Conservation (phyloP, 2,888 invertebrate genomes). For the Sturmia bella region DNA sequence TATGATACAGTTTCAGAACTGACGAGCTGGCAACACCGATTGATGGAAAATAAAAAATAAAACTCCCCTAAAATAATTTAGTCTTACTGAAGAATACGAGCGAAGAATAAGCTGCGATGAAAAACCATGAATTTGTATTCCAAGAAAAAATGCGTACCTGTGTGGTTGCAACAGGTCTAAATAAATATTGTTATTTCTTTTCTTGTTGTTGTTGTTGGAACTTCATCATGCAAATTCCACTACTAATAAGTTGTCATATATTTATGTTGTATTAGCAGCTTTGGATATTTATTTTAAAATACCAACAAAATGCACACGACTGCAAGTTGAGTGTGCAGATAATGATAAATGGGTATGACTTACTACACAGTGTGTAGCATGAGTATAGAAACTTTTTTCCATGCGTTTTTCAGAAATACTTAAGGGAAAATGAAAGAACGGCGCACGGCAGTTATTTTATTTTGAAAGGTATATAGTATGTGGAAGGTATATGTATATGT, state of each 20-base stretch:
- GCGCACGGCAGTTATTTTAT: too few species aligned
- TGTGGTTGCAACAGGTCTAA: constrained; percentile 52
- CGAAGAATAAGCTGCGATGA: background rate
- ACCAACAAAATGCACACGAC: constrained; percentile 26
- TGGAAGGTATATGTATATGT: too few species aligned
- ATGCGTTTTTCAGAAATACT: too few species aligned
- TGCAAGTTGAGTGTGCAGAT: constrained; percentile 13
- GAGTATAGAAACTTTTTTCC: background rate
- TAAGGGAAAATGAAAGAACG: too few species aligned
- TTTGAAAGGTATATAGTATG: too few species aligned
- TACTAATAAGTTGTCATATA: constrained; percentile 65
- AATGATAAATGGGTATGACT: constrained; percentile 41
- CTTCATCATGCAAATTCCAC: constrained; percentile 60
- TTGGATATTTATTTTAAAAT: constrained; percentile 46
- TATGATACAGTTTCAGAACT: too few species aligned
- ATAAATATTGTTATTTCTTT: constrained; percentile 8
- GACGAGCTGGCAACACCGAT: too few species aligned
- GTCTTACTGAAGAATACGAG: constrained; percentile 13
- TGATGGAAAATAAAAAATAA: constrained; percentile 13
- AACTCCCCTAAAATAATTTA: constrained; percentile 56
- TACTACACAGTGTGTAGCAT: background rate
- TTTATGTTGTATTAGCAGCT: constrained; percentile 59
- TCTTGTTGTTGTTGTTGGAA: constrained; percentile 24
- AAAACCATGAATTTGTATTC: constrained; percentile 58
- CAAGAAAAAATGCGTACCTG: constrained; percentile 53